Conservation (phyloP, 2,113 vertebrate genomes). For the Solea senegalensis region DNA sequence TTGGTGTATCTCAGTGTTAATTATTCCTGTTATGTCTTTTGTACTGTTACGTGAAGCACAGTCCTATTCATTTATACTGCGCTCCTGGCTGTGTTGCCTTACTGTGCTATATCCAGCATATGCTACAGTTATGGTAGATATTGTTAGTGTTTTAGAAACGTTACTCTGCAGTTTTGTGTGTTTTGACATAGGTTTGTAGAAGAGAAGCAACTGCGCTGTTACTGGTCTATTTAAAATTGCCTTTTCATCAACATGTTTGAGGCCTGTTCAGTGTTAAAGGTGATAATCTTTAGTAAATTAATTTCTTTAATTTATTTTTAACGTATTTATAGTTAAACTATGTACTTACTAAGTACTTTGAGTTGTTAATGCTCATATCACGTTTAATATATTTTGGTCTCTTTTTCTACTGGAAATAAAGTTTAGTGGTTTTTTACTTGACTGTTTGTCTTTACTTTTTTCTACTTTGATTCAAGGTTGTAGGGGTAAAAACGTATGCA, state of each 20-base stretch:
- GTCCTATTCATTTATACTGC: neutral
- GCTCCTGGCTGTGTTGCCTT: constrained; percentile 32
- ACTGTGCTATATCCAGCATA: constrained; percentile 41
- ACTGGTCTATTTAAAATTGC: constrained; percentile 72
- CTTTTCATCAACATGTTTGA: constrained; percentile 68
- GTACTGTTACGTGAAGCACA: constrained; percentile 34
- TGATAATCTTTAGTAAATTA: constrained; percentile 80
- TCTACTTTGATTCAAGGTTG: neutral
- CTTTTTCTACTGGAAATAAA: constrained; percentile 83
- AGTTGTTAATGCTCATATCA: constrained; percentile 81
- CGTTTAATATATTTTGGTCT: constrained; percentile 85
- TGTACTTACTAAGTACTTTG: constrained; percentile 57
- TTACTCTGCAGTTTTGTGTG: constrained; percentile 60
- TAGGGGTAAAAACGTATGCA: neutral
- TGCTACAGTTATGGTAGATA: constrained; percentile 46
- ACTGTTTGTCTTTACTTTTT: neutral
- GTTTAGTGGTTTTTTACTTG: constrained; percentile 43
- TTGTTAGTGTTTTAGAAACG: constrained; percentile 62
- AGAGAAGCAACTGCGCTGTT: constrained; percentile 52
- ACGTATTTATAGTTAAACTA: constrained; percentile 80
- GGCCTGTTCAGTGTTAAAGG: constrained; percentile 73
- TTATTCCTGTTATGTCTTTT: constrained; percentile 36
- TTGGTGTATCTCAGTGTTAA: constrained; percentile 49
- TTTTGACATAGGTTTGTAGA: constrained; percentile 65
- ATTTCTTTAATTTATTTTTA: constrained; percentile 86